A percentile compares a stretch with the other conserved stretches of the same genome.
Evolutionary conservation across 2,888 invertebrate species (phyloP).

Genomic region (Alviniconcha strummeri): DNA sequence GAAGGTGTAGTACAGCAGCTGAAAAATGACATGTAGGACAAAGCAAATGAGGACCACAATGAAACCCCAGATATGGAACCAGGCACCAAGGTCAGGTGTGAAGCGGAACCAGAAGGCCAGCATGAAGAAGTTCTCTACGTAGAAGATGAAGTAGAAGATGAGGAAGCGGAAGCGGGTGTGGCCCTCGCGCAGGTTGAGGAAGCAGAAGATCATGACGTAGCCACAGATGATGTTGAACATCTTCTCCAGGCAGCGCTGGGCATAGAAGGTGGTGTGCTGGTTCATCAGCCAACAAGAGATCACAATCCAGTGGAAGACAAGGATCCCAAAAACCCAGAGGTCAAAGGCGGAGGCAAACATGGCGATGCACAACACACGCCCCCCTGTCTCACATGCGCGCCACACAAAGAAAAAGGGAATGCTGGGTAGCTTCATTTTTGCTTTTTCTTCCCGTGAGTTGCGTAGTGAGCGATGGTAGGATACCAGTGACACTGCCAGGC

Average conservation of each 20-base stretch:
- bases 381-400: constrained; percentile 73
- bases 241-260: constrained; percentile 60
- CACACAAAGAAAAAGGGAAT: constrained; percentile 72
- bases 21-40: constrained; percentile 64
- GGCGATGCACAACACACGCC: constrained; percentile 73
- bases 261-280: constrained; percentile 63
- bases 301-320: constrained; percentile 71
- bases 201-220: constrained; percentile 89
- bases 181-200: constrained; percentile 87
- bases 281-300: constrained; percentile 74
- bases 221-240: constrained; percentile 81
- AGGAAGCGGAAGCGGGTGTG: constrained; percentile 79
- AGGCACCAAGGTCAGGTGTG: constrained; percentile 57
- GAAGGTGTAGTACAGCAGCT: constrained; percentile 70
- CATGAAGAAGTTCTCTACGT: constrained; percentile 74
- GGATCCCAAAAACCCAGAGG: constrained; percentile 67
- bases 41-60: constrained; percentile 66
- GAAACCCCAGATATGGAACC: constrained; percentile 70
- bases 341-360: constrained; percentile 72
- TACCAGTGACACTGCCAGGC: constrained; percentile 60
- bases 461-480: constrained; percentile 64
- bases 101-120: constrained; percentile 74
- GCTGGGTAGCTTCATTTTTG: constrained; percentile 63
- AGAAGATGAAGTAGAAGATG: constrained; percentile 73
- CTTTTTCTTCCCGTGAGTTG: constrained; percentile 62